Evolutionary conservation across 2,888 invertebrate species (phyloP).

Genomic region (Ochropleura leucogaster): DNA sequence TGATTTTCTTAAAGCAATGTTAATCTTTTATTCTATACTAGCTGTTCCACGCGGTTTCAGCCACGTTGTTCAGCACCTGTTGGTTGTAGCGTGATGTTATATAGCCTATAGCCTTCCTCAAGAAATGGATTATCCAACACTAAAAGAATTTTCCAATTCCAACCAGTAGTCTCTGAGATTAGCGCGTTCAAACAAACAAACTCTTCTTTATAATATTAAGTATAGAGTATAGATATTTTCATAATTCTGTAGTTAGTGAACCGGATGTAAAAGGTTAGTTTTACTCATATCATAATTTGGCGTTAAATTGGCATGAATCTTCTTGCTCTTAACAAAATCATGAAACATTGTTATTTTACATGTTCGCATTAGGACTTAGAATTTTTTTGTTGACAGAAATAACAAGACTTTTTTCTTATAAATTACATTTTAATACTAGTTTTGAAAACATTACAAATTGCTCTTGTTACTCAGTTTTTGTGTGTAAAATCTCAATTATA

Average conservation of each 20-base stretch:
- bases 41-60: too few species aligned
- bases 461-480: slow-evolving; percentile 55
- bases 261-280: background rate
- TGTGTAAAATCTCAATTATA: slow-evolving; percentile 79
- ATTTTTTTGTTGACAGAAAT: slow-evolving; percentile 13
- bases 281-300: slow-evolving; percentile 1
- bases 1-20: too few species aligned
- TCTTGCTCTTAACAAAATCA: background rate
- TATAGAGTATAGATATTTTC: too few species aligned
- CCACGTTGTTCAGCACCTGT: too few species aligned
- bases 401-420: slow-evolving; percentile 27
- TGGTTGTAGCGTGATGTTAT: too few species aligned
- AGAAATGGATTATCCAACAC: too few species aligned
- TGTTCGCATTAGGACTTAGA: background rate
- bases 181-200: too few species aligned
- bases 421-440: slow-evolving; percentile 47
- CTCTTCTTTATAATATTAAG: too few species aligned
- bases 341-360: slow-evolving; percentile 22
- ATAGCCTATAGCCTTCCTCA: too few species aligned
- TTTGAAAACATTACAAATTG: slow-evolving; percentile 30
- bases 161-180: too few species aligned
- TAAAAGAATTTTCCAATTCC: too few species aligned
- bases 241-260: background rate
- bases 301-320: background rate
- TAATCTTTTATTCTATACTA: too few species aligned